Evolutionary conservation across 2,113 vertebrate species (phyloP).

Genomic region (Xiphophorus maculatus): DNA sequence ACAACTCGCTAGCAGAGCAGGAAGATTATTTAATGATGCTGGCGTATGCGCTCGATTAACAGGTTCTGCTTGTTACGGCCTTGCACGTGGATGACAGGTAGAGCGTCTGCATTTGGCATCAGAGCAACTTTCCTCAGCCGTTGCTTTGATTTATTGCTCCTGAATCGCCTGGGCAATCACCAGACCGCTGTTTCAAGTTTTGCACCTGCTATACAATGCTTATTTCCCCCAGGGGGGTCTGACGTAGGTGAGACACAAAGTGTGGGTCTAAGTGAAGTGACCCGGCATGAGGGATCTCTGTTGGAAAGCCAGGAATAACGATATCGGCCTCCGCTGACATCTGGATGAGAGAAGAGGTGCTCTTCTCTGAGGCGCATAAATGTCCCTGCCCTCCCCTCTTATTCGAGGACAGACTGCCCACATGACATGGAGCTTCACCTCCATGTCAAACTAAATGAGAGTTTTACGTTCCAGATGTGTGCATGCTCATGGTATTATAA

Average conservation of each 20-base stretch:
- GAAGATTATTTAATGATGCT: conserved; percentile 52
- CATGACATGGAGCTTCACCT: conserved; percentile 28
- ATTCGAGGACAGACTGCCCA: not conserved
- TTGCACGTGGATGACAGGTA: conserved; percentile 48
- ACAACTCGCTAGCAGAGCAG: conserved; percentile 21
- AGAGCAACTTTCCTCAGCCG: conserved; percentile 19
- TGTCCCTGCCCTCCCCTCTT: conserved; percentile 8
- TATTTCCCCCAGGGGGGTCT: conserved; percentile 38
- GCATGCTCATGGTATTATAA: not conserved
- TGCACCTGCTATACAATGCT: conserved; percentile 68
- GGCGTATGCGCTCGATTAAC: conserved; percentile 67
- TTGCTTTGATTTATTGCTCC: conserved; percentile 33
- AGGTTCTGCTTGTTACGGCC: conserved; percentile 74
- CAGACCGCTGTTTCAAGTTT: conserved; percentile 22
- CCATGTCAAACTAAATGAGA: not conserved
- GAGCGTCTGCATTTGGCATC: conserved; percentile 40
- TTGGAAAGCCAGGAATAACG: conserved; percentile 32
- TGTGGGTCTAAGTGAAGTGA: conserved; percentile 1
- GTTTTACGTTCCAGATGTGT: not conserved
- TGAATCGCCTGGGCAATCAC: conserved; percentile 22
- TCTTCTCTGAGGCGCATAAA: conserved; percentile 38
- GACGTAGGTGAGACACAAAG: conserved; percentile 53
- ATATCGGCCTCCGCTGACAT: conserved; percentile 48
- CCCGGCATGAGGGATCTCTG: conserved; percentile 13
- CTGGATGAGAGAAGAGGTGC: conserved; percentile 48